Conservation (phyloP, 2,888 invertebrate species). For the Pollenia griseotomentosa region DNA sequence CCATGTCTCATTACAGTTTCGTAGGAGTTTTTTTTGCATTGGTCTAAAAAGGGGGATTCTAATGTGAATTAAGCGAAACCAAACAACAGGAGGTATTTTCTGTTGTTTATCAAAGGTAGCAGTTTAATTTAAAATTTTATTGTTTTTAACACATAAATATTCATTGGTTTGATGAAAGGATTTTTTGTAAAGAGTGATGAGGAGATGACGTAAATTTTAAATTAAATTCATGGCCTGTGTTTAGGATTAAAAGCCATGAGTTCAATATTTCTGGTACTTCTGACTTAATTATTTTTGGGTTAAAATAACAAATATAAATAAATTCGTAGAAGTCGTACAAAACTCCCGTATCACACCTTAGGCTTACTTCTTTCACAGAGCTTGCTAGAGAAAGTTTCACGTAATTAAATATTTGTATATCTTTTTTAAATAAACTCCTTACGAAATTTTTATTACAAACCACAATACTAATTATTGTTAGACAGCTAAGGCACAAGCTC, state of each 20-base stretch:
- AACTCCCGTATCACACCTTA: too few relatives aligned
- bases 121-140: slow-evolving; percentile 60
- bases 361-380: too few relatives aligned
- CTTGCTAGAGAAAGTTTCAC: too few relatives aligned
- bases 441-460: background rate
- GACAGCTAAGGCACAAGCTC: too few relatives aligned
- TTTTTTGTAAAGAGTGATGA: background rate
- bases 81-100: slow-evolving; percentile 26
- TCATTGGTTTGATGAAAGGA: background rate
- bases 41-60: background rate
- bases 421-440: background rate
- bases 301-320: background rate
- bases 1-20: background rate
- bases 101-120: background rate
- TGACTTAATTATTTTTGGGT: background rate
- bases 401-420: background rate
- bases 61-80: background rate
- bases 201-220: background rate
- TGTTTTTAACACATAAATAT: background rate
- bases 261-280: background rate
- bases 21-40: slow-evolving; percentile 6
- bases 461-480: too few relatives aligned
- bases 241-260: background rate
- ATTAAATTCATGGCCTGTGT: background rate
- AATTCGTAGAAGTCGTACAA: background rate